phyloP scores from a whole-genome alignment of 2,797 vertebrate species.

The Acanthopagrus latus region DNA sequence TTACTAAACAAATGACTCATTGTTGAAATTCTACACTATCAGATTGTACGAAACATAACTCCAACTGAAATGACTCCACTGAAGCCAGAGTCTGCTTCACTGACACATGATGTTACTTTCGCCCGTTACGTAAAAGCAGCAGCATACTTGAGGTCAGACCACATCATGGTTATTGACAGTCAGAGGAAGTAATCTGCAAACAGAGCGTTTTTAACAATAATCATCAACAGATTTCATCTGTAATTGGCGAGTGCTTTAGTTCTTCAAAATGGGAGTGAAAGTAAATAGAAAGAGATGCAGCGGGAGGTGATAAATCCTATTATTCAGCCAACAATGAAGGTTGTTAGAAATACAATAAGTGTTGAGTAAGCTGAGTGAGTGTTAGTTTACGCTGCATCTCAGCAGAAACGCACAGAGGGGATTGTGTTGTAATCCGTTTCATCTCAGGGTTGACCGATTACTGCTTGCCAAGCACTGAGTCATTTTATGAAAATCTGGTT shows the following conservation, averaged over 20 bases:
- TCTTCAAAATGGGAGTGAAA: slow-evolving; percentile 15
- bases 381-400: slow-evolving; percentile 27
- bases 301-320: slow-evolving; percentile 9
- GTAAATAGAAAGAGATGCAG: neutral
- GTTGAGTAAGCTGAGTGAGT: slow-evolving; percentile 11
- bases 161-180: slow-evolving; percentile 32
- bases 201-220: slow-evolving; percentile 12
- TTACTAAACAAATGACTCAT: no score
- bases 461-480: slow-evolving; percentile 11
- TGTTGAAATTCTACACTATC: neutral
- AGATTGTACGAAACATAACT: neutral
- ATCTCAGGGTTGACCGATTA: slow-evolving; percentile 36
- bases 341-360: slow-evolving; percentile 25
- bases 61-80: neutral
- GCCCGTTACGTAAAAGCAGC: slow-evolving; percentile 5
- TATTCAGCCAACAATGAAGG: slow-evolving; percentile 16
- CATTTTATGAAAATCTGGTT: slow-evolving; percentile 10
- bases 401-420: slow-evolving; percentile 12
- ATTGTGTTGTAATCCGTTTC: slow-evolving; percentile 35
- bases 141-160: slow-evolving; percentile 29
- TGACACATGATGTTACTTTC: slow-evolving; percentile 10
- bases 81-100: neutral
- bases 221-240: slow-evolving; percentile 29
- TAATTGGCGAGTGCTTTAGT: neutral
- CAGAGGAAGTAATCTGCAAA: slow-evolving; percentile 16